Evolutionary conservation across 2,888 invertebrate genomes (phyloP), one percentile per base, ranked within the genome.

Genomic region (Portevinia maculata): DNA sequence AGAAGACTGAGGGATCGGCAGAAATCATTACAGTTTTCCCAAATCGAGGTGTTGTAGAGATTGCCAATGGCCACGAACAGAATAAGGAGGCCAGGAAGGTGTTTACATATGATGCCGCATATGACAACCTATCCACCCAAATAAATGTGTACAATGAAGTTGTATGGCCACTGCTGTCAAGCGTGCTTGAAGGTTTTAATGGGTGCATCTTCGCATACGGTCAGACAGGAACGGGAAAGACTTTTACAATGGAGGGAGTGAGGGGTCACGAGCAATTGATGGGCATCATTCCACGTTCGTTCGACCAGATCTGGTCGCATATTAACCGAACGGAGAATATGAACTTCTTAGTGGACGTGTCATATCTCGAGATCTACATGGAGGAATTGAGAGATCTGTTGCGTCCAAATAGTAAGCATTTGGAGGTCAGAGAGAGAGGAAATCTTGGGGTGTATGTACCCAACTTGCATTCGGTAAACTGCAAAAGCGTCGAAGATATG

Each of bases 121-220:
- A 99, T 92, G 98, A 98, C 92, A 87, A 87, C 85, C 94, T 94
- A 86, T 96, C 98, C 0, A 94, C 94, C 86, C 99, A 99, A 90
- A 95, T 95, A 88, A 96, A 96, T 86, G 92, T 99, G 24, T 99
- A 99, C 92, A 98, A 98, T 90, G 98, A 99, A 91, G 97, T 98
- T 85, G 98, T 99, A 67, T 94, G 97, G 53, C 98, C 98, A 0
- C 91, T 99, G 87, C 98, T 99, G 19, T 95, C 98, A 84, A 98
- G 98, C 0, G 99, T 99, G 4, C 93, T 99, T 81, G 96, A 97
- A 88, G 99, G 99, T 1, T 99, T 99, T 91, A 99, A 99, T 91
- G 99, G 99, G 11, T 99, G 99, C 86, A 98, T 99, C 86, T 99
- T 99, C 92, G 99, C 99, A 0, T 99, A 99, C 91, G 99, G 99